Base-by-base conservation (phyloP, 1,140 invertebrate genomes). In the Saccostrea echinata region DNA sequence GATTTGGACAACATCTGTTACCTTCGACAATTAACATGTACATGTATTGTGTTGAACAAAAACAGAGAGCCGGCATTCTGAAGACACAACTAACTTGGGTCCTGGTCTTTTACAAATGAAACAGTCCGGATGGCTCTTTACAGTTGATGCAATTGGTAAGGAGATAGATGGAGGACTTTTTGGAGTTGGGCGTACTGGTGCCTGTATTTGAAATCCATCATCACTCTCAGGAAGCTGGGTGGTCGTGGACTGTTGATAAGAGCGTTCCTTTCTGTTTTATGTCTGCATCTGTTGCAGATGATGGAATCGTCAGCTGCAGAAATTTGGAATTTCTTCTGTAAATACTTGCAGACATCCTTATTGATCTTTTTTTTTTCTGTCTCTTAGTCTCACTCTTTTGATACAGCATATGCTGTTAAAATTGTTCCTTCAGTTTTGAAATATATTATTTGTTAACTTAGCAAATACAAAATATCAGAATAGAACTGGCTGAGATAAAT, bases 21-120 rank as follows among this genome's bases (percentile, higher is more conserved):
- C 87, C 87, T 61, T 51, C 84, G 13, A 68, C 83, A 43, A 88
- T 30, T 27, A 88, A 21, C 18, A 87, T n/a, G n/a, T n/a, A n/a
- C n/a, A n/a, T n/a, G n/a, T 84, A 18, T 87, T 52, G 21, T 55
- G 18, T 52, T 24, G 0, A 35, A 43, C 43, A 53, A 83, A 52
- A 3, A 83, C 43, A 43, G 27, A 52, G 24, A 51, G 71, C 52
- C 85, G n/a, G 13, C 21, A 30, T 16, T 76, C 64, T 24, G 52
- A 52, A n/a, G 85, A 43, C 11, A 86, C 85, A 52, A 86, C 57
- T n/a, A 85, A 43, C 33, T 85, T 85, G 18, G 84, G 84, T 11
- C 84, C 57, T 35, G 27, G 30, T 13, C 57, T 12, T 68, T 85
- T 85, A 24, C 84, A 85, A 2, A 85, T 61, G 18, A 64, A 30